Conservation (phyloP, 2,888 invertebrate species). For the Rhagonycha lutea region DNA sequence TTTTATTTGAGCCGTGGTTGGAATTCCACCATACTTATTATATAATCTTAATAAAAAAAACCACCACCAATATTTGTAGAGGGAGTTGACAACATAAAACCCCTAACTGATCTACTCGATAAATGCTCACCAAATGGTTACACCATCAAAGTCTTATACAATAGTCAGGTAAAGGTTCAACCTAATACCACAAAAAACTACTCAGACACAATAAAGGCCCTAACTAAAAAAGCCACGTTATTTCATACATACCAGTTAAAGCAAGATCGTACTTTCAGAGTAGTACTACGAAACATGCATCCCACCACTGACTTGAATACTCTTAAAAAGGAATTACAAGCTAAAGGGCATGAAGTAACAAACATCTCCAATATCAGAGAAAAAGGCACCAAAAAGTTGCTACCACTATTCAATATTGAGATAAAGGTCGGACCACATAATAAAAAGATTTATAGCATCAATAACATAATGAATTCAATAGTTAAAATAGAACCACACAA, state of each 20-base stretch:
- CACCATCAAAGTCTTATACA: not conserved
- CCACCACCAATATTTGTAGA: no score
- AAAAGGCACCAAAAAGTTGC: not conserved
- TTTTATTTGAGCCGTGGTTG: no score
- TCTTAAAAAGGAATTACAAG: not conserved
- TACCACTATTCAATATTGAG: not conserved
- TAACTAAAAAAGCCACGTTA: not conserved
- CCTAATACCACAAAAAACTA: not conserved
- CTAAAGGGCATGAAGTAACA: not conserved
- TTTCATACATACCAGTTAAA: conserved; percentile 4
- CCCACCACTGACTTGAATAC: not conserved
- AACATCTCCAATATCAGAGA: not conserved
- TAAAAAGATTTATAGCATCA: conserved; percentile 1
- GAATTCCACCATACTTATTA: no score
- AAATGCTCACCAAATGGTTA: not conserved
- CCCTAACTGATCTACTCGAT: not conserved
- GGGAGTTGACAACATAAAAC: no score
- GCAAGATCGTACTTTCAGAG: not conserved
- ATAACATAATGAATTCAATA: not conserved
- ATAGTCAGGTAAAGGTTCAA: not conserved
- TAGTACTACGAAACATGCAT: conserved; percentile 1
- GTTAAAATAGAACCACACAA: conserved; percentile 12
- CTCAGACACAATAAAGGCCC: not conserved
- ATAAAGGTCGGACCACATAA: not conserved
- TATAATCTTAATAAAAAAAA: no score